Evolutionary conservation across 2,113 vertebrate genomes (phyloP).

Genomic region (Myocastor coypus): DNA sequence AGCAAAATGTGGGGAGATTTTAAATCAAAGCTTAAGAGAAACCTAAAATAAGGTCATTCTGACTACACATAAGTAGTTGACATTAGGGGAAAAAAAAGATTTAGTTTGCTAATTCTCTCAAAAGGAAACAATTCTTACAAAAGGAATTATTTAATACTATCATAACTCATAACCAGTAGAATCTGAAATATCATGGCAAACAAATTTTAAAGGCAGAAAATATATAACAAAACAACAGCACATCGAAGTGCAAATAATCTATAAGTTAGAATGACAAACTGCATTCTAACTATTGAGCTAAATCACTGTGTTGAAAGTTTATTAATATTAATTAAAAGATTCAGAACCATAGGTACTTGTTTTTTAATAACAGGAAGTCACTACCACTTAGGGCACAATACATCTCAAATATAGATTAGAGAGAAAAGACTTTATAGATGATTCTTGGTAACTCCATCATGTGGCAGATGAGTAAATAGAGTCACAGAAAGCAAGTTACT

Average conservation of each 20-base stretch:
- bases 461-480: slow-evolving; percentile 70
- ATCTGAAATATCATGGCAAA: background rate
- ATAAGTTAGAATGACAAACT: slow-evolving; percentile 23
- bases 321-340: background rate
- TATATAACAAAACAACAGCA: slow-evolving; percentile 43
- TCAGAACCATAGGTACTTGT: slow-evolving; percentile 3
- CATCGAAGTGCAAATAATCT: background rate
- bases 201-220: slow-evolving; percentile 51
- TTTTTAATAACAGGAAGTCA: slow-evolving; percentile 34
- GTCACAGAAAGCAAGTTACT: slow-evolving; percentile 58
- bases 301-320: background rate
- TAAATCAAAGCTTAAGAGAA: slow-evolving; percentile 31
- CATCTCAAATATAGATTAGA: background rate
- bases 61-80: background rate
- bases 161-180: slow-evolving; percentile 20
- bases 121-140: slow-evolving; percentile 17
- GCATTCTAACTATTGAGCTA: slow-evolving; percentile 50
- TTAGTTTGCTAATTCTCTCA: slow-evolving; percentile 37
- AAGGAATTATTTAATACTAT: slow-evolving; percentile 49
- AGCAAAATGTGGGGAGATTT: slow-evolving; percentile 44
- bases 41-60: slow-evolving; percentile 17
- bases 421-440: background rate
- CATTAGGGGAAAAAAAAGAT: background rate
- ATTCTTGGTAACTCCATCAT: slow-evolving; percentile 56
- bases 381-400: background rate